These are phyloP conservation scores for Brachionus plicatilis DNA, from an alignment of 1,140 invertebrate genomes.

Conservation along the genomic window DNA sequence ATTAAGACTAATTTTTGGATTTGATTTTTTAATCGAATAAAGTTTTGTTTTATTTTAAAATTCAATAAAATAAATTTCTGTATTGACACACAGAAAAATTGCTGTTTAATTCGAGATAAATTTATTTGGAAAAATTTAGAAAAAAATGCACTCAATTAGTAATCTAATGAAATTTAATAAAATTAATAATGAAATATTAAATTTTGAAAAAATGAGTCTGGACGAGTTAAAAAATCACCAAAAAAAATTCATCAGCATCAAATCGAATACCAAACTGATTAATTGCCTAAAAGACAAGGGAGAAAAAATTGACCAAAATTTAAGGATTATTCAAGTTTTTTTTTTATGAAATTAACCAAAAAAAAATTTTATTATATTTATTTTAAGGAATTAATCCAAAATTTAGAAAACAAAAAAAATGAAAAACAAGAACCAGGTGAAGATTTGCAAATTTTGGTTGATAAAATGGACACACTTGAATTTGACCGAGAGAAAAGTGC, in stretches of 20 bases:
- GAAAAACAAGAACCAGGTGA: background rate
- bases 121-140: background rate
- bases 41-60: slow-evolving; percentile 6
- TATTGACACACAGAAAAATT: background rate
- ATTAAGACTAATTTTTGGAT: background rate
- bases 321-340: background rate
- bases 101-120: background rate
- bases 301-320: background rate
- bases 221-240: background rate
- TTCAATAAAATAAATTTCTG: background rate
- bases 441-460: background rate
- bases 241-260: background rate
- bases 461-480: background rate
- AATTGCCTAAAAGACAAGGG: slow-evolving; percentile 3
- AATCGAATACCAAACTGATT: background rate
- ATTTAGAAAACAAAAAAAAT: background rate
- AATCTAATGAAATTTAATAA: background rate
- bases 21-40: slow-evolving; percentile 1
- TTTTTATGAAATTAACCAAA: background rate
- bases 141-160: slow-evolving; percentile 2
- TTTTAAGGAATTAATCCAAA: background rate
- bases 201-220: background rate
- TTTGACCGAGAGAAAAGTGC: background rate
- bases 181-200: background rate
- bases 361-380: background rate